Percentiles rank a stretch among this genome's conserved stretches.
Conservation (phyloP, 2,888 invertebrate species). For the Seira musarum region DNA sequence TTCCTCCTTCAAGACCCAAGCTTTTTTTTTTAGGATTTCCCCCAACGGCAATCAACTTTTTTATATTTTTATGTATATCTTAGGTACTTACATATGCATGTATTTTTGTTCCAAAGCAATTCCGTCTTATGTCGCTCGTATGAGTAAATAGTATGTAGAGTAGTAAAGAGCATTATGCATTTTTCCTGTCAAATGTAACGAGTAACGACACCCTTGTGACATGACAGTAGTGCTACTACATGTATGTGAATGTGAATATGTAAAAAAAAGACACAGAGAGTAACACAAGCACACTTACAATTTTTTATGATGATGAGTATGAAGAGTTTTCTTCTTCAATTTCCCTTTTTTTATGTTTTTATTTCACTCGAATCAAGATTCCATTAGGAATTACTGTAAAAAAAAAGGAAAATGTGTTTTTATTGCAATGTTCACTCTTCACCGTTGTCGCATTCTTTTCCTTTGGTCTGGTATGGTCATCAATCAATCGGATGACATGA, state of each 20-base stretch:
- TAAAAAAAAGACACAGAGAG: too few species aligned
- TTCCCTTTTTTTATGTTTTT: slow-evolving; percentile 10
- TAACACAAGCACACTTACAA: too few species aligned
- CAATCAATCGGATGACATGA: slow-evolving; percentile 54
- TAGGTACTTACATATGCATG: slow-evolving; percentile 28
- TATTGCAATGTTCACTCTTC: not conserved
- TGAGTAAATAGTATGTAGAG: slow-evolving; percentile 22
- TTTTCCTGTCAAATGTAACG: slow-evolving; percentile 58
- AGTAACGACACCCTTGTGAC: slow-evolving; percentile 58
- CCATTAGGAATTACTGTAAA: slow-evolving; percentile 23
- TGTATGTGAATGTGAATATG: slow-evolving; percentile 9
- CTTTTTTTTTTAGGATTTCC: slow-evolving; percentile 24
- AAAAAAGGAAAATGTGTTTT: not conserved
- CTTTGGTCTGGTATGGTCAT: slow-evolving; percentile 34
- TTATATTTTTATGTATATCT: slow-evolving; percentile 36
- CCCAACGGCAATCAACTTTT: slow-evolving; percentile 56
- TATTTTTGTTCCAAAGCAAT: slow-evolving; percentile 43
- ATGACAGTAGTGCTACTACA: slow-evolving; percentile 23
- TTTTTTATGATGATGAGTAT: slow-evolving; percentile 29
- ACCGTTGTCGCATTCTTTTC: slow-evolving; percentile 12
- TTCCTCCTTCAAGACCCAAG: slow-evolving; percentile 26
- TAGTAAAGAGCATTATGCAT: slow-evolving; percentile 29
- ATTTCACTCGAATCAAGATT: slow-evolving; percentile 30
- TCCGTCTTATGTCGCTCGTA: slow-evolving; percentile 32
- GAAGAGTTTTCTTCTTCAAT: slow-evolving; percentile 2